Conservation (phyloP, 2,797 vertebrate genomes). For the Pseudochromis fuscus region DNA sequence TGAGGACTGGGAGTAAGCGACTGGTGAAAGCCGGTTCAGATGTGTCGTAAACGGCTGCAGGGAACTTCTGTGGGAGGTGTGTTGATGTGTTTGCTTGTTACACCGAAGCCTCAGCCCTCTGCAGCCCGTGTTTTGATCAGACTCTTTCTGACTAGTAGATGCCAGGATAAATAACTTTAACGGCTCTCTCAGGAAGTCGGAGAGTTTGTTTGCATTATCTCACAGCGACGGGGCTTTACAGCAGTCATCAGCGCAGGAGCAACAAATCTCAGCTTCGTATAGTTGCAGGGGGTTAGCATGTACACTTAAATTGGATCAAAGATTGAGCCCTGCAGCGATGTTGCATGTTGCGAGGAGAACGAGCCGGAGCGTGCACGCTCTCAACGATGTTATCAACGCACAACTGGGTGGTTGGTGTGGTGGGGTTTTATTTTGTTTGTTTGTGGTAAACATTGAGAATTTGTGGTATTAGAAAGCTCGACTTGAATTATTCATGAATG, state of each 20-base stretch:
- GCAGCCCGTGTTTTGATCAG: background rate
- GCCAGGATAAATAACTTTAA: too few species aligned
- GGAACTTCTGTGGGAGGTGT: background rate
- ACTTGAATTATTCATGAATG: background rate
- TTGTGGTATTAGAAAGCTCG: too few species aligned
- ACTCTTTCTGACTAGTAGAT: background rate
- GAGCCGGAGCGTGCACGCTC: background rate
- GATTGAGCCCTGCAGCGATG: conserved; percentile 21
- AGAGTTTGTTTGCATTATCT: too few species aligned
- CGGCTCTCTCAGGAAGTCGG: too few species aligned
- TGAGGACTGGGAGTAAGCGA: background rate
- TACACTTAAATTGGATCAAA: background rate
- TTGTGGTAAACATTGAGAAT: too few species aligned
- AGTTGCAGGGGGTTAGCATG: background rate
- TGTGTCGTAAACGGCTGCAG: background rate
- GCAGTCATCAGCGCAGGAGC: background rate
- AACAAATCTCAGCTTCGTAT: conserved; percentile 7
- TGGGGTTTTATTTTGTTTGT: too few species aligned
- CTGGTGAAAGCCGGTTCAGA: background rate
- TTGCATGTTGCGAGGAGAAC: background rate
- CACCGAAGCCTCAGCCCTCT: background rate
- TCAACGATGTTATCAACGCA: conserved; percentile 23
- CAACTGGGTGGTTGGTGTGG: background rate
- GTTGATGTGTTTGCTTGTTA: background rate
- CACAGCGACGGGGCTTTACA: background rate